phyloP scores from a whole-genome alignment of 2,888 invertebrate genomes.

The Euspilapteryx auroguttella region DNA sequence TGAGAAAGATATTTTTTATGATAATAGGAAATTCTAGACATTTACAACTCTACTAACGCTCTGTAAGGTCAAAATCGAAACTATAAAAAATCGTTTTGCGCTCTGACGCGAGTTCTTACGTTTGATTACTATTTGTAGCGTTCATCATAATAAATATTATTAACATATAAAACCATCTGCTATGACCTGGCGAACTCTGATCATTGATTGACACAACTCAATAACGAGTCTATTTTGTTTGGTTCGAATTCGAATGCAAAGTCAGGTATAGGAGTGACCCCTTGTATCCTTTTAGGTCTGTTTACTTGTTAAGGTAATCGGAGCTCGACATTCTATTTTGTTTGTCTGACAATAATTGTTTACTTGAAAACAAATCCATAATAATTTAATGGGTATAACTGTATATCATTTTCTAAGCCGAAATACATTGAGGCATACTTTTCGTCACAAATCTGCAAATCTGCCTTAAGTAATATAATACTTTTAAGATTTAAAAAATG shows the following conservation, averaged over 20 bases:
- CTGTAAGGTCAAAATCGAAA: constrained; percentile 26
- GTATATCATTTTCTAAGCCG: too few species aligned
- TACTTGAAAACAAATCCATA: too few species aligned
- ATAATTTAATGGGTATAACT: too few species aligned
- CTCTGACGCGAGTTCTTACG: constrained; percentile 30
- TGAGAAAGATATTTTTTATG: too few species aligned
- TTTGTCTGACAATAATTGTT: too few species aligned
- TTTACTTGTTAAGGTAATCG: too few species aligned
- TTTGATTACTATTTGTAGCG: constrained; percentile 56
- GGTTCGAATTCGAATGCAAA: constrained; percentile 18
- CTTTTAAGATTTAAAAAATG: too few species aligned
- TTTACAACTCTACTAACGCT: constrained; percentile 14
- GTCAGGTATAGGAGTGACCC: constrained; percentile 16
- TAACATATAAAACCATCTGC: too few species aligned
- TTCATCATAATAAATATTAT: constrained; percentile 48
- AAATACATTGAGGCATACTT: too few species aligned
- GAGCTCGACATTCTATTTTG: too few species aligned
- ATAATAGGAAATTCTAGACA: constrained; percentile 6
- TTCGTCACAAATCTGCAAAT: too few species aligned
- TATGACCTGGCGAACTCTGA: constrained; percentile 10
- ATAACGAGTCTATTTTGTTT: constrained; percentile 50
- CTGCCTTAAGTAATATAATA: too few species aligned
- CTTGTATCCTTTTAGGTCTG: background rate
- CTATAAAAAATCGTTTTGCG: constrained; percentile 29
- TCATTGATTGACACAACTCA: constrained; percentile 36